Evolutionary conservation across 1,140 invertebrate genomes (phyloP).

Genomic region (Drosophila navojoa): DNA sequence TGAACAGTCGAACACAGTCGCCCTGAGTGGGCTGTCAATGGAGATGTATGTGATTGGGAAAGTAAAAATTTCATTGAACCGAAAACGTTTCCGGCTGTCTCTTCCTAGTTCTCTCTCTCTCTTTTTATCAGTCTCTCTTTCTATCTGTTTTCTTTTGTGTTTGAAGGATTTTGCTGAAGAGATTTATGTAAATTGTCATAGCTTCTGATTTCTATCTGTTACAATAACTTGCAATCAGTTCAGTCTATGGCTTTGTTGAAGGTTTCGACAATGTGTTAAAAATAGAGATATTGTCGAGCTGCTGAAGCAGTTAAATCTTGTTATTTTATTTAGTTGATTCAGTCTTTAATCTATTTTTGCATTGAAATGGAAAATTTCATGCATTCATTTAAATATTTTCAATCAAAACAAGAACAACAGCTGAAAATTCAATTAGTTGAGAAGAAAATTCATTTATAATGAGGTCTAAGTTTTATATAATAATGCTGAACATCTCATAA

Average conservation of each 20-base stretch:
- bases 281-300: not conserved
- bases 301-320: not conserved
- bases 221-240: not conserved
- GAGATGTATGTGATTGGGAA: conserved; percentile 29
- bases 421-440: too few relatives aligned
- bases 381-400: too few relatives aligned
- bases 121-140: not conserved
- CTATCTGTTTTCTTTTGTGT: not conserved
- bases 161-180: not conserved
- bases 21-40: conserved; percentile 26
- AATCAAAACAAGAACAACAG: too few relatives aligned
- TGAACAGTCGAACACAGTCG: conserved; percentile 6
- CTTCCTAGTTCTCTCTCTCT: not conserved
- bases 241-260: not conserved
- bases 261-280: too few relatives aligned
- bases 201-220: conserved; percentile 1
- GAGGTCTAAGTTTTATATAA: too few relatives aligned
- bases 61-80: conserved; percentile 22
- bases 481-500: too few relatives aligned
- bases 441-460: too few relatives aligned
- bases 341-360: too few relatives aligned
- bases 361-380: too few relatives aligned
- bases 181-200: conserved; percentile 8
- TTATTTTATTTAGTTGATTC: too few relatives aligned
- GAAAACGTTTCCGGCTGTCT: conserved; percentile 12